Conservation (phyloP, 2,888 invertebrate species). For the Anorthoa munda region DNA sequence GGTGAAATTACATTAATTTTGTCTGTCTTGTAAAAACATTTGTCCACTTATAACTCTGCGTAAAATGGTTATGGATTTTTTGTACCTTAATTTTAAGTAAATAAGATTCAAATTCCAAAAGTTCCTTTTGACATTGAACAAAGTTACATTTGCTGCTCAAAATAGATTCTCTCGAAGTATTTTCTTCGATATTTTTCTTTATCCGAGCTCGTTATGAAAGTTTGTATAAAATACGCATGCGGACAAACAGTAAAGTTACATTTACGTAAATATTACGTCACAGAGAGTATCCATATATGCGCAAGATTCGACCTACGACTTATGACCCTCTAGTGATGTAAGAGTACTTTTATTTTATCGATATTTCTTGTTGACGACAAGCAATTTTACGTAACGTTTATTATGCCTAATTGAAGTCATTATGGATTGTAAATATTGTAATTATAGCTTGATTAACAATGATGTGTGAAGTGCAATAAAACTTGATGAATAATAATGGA, state of each 20-base stretch:
- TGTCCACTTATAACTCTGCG: background rate
- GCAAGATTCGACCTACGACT: slow-evolving; percentile 86
- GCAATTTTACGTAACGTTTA: slow-evolving; percentile 29
- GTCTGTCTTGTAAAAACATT: background rate
- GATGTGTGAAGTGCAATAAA: background rate
- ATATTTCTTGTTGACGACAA: slow-evolving; percentile 21
- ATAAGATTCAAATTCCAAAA: slow-evolving; percentile 18
- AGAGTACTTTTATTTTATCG: slow-evolving; percentile 39
- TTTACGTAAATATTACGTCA: slow-evolving; percentile 85
- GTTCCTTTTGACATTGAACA: background rate
- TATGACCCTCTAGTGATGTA: slow-evolving; percentile 80
- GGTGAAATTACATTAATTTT: slow-evolving; percentile 19
- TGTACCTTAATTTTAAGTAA: background rate
- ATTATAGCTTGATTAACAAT: slow-evolving; percentile 8
- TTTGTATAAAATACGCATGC: slow-evolving; percentile 38
- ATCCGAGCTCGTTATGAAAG: slow-evolving; percentile 2
- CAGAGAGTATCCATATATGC: slow-evolving; percentile 73
- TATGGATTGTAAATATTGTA: slow-evolving; percentile 1
- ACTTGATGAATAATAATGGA: no score
- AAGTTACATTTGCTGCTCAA: slow-evolving; percentile 19
- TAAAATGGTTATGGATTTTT: background rate
- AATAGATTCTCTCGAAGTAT: background rate
- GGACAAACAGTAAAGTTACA: slow-evolving; percentile 55
- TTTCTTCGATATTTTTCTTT: background rate
- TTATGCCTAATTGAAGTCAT: slow-evolving; percentile 11